Evolutionary conservation across 2,113 vertebrate genomes (phyloP).

Genomic region (Scartelaos histophorus): DNA sequence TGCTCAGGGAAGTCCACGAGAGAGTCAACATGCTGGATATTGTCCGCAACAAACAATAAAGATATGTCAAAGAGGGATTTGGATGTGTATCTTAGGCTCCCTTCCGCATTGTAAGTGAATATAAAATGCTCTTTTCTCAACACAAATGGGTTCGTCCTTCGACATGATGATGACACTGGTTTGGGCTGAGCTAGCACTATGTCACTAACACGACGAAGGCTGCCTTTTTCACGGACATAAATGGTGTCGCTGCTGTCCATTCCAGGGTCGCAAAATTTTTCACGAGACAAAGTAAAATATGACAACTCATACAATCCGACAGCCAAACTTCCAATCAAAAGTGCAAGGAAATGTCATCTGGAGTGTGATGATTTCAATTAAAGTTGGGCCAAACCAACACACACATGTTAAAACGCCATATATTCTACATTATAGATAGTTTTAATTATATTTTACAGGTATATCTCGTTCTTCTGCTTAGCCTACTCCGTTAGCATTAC

Average conservation of each 20-base stretch:
- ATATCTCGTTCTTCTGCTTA: slow-evolving; percentile 1
- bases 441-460: neutral
- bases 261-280: neutral
- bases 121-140: slow-evolving; percentile 87
- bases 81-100: slow-evolving; percentile 89
- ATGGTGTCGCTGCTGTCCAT: slow-evolving; percentile 77
- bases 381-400: neutral
- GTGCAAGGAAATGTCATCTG: neutral
- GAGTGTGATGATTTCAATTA: neutral
- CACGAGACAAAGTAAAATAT: neutral
- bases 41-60: slow-evolving; percentile 88
- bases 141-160: slow-evolving; percentile 74
- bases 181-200: slow-evolving; percentile 66
- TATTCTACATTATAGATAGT: neutral
- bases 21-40: slow-evolving; percentile 91
- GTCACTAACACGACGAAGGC: slow-evolving; percentile 78
- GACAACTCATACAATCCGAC: neutral
- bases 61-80: slow-evolving; percentile 89
- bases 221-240: slow-evolving; percentile 88
- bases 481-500: neutral
- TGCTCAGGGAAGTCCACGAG: slow-evolving; percentile 94
- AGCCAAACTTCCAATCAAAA: neutral
- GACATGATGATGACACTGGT: slow-evolving; percentile 49
- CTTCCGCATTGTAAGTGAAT: slow-evolving; percentile 90
- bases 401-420: neutral